A percentile compares a stretch with the other conserved stretches of the same genome.
These are phyloP conservation scores for Donacobius atricapilla DNA, from an alignment of 2,113 vertebrate species.

Conservation along the genomic window DNA sequence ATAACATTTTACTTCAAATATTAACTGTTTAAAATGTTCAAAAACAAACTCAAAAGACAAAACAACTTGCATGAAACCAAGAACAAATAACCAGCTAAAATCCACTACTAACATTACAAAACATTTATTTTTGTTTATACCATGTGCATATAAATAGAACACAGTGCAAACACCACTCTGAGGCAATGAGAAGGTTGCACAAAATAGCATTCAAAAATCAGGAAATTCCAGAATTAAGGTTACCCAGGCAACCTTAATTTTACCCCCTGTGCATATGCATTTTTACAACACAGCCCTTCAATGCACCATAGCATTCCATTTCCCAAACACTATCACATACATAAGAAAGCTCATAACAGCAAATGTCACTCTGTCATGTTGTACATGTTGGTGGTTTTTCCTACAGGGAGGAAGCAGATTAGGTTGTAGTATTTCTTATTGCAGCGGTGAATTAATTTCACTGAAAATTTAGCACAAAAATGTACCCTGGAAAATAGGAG, in stretches of 20 bases:
- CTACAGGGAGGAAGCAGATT: neutral
- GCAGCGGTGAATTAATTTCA: neutral
- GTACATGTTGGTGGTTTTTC: neutral
- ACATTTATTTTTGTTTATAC: slow-evolving; percentile 24
- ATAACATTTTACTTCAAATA: neutral
- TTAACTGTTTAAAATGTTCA: neutral
- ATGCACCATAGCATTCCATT: slow-evolving; percentile 22
- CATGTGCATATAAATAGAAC: neutral
- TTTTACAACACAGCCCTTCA: slow-evolving; percentile 34
- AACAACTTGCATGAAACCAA: neutral
- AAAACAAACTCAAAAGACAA: neutral
- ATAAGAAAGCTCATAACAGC: neutral
- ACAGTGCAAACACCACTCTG: slow-evolving; percentile 2
- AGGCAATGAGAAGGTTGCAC: slow-evolving; percentile 18
- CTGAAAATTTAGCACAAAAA: neutral
- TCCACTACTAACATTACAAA: neutral
- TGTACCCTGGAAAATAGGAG: neutral
- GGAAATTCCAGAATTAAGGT: slow-evolving; percentile 67
- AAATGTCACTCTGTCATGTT: neutral
- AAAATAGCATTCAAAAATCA: slow-evolving; percentile 54
- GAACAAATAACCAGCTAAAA: neutral
- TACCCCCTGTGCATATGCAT: neutral
- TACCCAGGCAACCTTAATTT: slow-evolving; percentile 65
- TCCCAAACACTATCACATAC: neutral
- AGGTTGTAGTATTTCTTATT: neutral